phyloP scores from a whole-genome alignment of 2,888 invertebrate genomes.

The Marasmarcha lunaedactyla region DNA sequence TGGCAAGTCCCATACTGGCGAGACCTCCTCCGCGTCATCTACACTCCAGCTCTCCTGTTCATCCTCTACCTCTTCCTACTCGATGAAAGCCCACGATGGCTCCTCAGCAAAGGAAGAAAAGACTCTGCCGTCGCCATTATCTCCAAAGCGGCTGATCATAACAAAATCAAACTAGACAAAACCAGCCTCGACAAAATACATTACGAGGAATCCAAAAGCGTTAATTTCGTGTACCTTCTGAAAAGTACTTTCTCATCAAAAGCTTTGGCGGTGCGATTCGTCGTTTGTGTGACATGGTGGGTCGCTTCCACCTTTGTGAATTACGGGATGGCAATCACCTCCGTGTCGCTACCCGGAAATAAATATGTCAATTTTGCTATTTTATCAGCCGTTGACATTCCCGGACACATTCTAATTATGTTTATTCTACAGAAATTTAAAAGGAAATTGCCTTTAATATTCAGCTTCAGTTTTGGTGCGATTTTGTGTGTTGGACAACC shows the following conservation, averaged over 20 bases:
- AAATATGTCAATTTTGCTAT: constrained; percentile 81
- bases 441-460: constrained; percentile 65
- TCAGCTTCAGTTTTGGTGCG: constrained; percentile 67
- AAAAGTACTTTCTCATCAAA: constrained; percentile 39
- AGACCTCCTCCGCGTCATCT: constrained; percentile 72
- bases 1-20: constrained; percentile 76
- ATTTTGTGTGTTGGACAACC: constrained; percentile 70
- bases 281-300: constrained; percentile 53
- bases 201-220: constrained; percentile 24
- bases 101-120: constrained; percentile 76
- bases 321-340: constrained; percentile 81
- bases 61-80: constrained; percentile 74
- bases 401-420: constrained; percentile 66
- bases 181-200: constrained; percentile 28
- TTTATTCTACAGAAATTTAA: constrained; percentile 65
- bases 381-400: constrained; percentile 66
- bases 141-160: constrained; percentile 67
- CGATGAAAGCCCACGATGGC: constrained; percentile 85
- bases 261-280: constrained; percentile 35
- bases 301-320: constrained; percentile 80
- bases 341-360: constrained; percentile 79
- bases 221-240: constrained; percentile 26
- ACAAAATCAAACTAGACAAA: constrained; percentile 36
- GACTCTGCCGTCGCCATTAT: constrained; percentile 74
- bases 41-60: constrained; percentile 76